Percentiles rank a stretch among this genome's conserved stretches.
Evolutionary conservation across 2,113 vertebrate species (phyloP).

Genomic region (pig (Sus scrofa)): DNA sequence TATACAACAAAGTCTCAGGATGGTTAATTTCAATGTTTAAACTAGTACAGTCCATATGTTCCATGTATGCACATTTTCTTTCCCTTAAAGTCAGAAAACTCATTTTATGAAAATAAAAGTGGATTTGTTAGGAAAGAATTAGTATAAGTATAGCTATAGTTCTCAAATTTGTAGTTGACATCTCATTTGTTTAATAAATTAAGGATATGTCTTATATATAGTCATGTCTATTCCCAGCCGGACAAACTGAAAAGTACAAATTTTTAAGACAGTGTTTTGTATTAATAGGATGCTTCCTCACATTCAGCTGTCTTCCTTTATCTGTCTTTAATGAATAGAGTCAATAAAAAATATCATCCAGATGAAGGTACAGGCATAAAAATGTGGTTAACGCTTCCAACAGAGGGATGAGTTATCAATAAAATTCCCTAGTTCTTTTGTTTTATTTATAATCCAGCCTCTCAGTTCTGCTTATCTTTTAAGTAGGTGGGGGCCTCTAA

Average conservation of each 20-base stretch:
- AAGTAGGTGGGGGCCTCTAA: neutral
- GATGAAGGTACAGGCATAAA: neutral
- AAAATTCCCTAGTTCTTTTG: neutral
- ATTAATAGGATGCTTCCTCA: neutral
- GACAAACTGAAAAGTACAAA: neutral
- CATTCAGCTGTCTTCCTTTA: neutral
- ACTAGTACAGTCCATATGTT: neutral
- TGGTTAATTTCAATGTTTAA: neutral
- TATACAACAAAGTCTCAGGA: neutral
- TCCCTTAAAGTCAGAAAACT: neutral
- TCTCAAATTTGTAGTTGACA: neutral
- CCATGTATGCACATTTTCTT: neutral
- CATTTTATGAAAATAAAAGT: neutral
- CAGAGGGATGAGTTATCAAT: neutral
- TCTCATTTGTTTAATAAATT: neutral
- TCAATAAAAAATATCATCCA: constrained; percentile 29
- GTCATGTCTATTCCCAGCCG: neutral
- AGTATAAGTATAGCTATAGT: neutral
- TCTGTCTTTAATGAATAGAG: neutral
- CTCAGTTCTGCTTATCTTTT: neutral
- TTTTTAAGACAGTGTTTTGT: neutral
- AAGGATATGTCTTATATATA: neutral
- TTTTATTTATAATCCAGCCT: neutral
- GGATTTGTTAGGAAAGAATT: neutral
- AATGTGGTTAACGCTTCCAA: neutral